Evolutionary conservation across 2,797 vertebrate genomes (phyloP).

Genomic region (Myiothlypis chrysogaster): DNA sequence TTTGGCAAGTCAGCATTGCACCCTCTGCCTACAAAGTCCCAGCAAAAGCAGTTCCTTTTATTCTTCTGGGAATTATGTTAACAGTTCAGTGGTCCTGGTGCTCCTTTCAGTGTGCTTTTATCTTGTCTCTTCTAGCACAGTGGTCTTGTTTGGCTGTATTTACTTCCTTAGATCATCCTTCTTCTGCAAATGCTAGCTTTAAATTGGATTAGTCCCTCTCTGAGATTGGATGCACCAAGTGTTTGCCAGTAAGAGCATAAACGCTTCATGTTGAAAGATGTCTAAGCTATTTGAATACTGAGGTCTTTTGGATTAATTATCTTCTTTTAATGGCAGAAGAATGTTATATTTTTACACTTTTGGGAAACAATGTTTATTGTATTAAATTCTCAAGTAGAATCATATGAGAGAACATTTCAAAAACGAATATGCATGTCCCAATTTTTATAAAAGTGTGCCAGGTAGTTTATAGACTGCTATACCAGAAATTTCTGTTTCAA

Average conservation of each 20-base stretch:
- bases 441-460: background rate
- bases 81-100: background rate
- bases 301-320: background rate
- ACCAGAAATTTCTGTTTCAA: background rate
- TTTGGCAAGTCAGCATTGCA: background rate
- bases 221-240: background rate
- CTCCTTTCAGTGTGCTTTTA: background rate
- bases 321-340: constrained; percentile 12
- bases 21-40: background rate
- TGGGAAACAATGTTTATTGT: constrained; percentile 14
- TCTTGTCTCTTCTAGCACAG: background rate
- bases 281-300: background rate
- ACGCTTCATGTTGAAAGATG: background rate
- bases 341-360: constrained; percentile 40
- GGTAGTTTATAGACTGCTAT: background rate
- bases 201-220: background rate
- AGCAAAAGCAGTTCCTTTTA: background rate
- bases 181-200: background rate
- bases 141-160: background rate
- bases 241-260: background rate
- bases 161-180: background rate
- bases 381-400: constrained; percentile 26
- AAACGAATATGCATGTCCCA: background rate
- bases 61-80: background rate
- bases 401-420: background rate